Conservation (phyloP, 2,888 invertebrate genomes). For the Imbricaverruca yamaguchii region DNA sequence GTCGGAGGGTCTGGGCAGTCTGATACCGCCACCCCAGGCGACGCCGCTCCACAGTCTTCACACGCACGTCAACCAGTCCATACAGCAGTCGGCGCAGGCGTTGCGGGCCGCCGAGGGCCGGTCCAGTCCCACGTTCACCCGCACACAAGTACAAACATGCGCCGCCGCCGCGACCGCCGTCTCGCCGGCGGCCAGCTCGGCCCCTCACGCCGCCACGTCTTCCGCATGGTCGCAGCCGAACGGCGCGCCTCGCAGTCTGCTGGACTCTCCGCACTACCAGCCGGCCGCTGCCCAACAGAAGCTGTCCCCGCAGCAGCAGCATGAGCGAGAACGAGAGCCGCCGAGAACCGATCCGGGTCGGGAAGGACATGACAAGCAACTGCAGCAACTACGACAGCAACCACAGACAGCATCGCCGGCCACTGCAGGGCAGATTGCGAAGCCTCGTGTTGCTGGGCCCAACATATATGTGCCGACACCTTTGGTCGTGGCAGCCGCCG, state of each 20-base stretch:
- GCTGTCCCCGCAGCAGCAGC: background rate
- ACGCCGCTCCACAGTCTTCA: background rate
- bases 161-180: background rate
- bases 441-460: background rate
- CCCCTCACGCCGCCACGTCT: background rate
- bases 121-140: background rate
- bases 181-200: background rate
- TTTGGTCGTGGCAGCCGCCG: background rate
- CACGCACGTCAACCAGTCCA: background rate
- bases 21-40: background rate
- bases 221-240: background rate
- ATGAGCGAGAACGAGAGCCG: background rate
- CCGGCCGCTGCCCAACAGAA: background rate
- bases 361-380: background rate
- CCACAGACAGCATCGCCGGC: background rate
- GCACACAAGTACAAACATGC: background rate
- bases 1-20: constrained; percentile 9
- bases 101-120: constrained; percentile 1
- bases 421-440: no score
- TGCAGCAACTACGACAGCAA: background rate
- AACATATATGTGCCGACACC: constrained; percentile 1
- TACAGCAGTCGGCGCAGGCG: constrained; percentile 2
- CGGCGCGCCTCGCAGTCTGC: no score
- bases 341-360: background rate
- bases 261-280: background rate